Evolutionary conservation across 2,888 invertebrate species (phyloP).

Genomic region (Micoletzkya japonica): DNA sequence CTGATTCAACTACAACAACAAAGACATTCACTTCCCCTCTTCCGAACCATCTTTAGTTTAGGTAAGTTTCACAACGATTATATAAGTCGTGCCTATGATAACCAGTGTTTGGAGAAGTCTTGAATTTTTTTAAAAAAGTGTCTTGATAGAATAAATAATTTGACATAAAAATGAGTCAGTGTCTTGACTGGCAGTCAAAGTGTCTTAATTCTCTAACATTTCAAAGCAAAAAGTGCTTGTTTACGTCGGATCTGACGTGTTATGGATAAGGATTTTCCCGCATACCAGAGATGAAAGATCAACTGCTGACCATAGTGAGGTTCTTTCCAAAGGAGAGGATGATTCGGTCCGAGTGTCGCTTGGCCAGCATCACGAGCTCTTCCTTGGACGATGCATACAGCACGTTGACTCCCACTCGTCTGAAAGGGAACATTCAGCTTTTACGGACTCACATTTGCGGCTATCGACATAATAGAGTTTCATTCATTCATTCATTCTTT

Average conservation of each 20-base stretch:
- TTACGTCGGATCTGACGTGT: no score
- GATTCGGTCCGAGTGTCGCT: neutral
- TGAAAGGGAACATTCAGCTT: no score
- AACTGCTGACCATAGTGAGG: neutral
- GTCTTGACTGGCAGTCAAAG: neutral
- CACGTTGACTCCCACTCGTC: conserved; percentile 21
- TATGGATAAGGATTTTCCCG: neutral
- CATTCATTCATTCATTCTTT: no score
- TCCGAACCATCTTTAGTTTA: no score
- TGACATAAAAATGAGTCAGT: neutral
- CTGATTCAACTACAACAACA: no score
- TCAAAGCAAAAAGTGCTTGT: neutral
- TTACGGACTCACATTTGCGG: no score
- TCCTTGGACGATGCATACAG: conserved; percentile 9
- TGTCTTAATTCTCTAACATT: neutral
- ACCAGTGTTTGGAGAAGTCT: neutral
- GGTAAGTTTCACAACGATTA: no score
- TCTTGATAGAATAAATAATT: neutral
- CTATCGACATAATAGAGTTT: no score
- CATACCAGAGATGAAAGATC: neutral
- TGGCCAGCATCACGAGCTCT: neutral
- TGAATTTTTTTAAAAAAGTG: neutral
- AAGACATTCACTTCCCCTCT: no score
- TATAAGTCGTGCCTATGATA: no score
- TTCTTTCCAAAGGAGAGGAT: conserved; percentile 19